These are phyloP conservation scores for Flexamia atlantica DNA, from an alignment of 2,888 invertebrate species.

Conservation along the genomic window DNA sequence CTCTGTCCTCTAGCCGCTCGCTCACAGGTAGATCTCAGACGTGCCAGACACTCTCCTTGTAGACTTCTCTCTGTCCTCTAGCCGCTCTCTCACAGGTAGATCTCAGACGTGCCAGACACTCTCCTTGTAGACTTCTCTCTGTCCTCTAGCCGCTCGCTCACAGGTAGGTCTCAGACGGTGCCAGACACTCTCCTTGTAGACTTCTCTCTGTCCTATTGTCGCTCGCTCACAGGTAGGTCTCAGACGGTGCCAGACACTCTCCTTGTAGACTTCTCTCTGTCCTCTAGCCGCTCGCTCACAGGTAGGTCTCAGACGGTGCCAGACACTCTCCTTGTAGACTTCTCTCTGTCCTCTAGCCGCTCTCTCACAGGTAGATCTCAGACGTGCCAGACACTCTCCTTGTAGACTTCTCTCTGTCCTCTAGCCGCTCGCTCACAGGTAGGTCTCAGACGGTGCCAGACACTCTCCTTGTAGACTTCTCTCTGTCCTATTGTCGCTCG, in stretches of 20 bases:
- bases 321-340: not conserved
- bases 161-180: constrained; percentile 9
- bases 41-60: not conserved
- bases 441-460: constrained; percentile 52
- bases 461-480: no score
- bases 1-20: not conserved
- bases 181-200: not conserved
- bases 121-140: not conserved
- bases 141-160: not conserved
- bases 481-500: no score
- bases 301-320: constrained; percentile 2
- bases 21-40: not conserved
- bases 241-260: constrained; percentile 45
- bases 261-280: no score
- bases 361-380: not conserved
- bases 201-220: not conserved
- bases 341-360: not conserved
- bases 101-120: constrained; percentile 17
- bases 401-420: not conserved
- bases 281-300: not conserved
- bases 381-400: not conserved
- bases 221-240: constrained; percentile 23
- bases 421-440: not conserved
- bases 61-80: not conserved
- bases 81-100: not conserved